Conservation (phyloP, 2,888 invertebrate genomes). For the Acleris holmiana region DNA sequence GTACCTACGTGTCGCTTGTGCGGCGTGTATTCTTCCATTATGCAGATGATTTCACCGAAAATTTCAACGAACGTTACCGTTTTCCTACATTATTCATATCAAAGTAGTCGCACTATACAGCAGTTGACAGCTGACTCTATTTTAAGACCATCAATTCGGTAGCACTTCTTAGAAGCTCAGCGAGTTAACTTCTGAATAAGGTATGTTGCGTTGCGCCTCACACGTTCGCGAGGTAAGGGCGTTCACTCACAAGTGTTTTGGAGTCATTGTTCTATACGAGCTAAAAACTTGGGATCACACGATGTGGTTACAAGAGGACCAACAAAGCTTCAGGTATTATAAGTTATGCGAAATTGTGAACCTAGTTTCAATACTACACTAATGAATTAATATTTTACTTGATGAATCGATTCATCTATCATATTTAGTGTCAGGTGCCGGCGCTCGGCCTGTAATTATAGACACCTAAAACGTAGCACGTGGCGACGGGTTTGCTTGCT, state of each 20-base stretch:
- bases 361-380: conserved; percentile 18
- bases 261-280: conserved; percentile 25
- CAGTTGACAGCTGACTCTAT: conserved; percentile 19
- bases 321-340: not conserved
- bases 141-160: conserved; percentile 42
- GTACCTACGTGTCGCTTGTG: conserved; percentile 7
- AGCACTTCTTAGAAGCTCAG: conserved; percentile 40
- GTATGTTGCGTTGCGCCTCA: conserved; percentile 30
- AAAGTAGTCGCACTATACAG: not conserved
- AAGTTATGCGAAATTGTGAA: not conserved
- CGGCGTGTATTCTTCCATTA: conserved; percentile 22
- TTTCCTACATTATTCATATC: conserved; percentile 9
- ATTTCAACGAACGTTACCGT: conserved; percentile 1
- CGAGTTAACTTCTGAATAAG: conserved; percentile 30
- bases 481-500: conserved; percentile 24
- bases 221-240: conserved; percentile 45
- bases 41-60: conserved; percentile 19
- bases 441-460: conserved; percentile 31
- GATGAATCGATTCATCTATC: conserved; percentile 30
- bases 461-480: conserved; percentile 36
- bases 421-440: conserved; percentile 35
- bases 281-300: not conserved
- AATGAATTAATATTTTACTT: conserved; percentile 6
- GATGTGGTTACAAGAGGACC: not conserved
- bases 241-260: conserved; percentile 42